These are phyloP conservation scores for Syncerus caffer DNA, from an alignment of 2,797 vertebrate genomes.

Conservation along the genomic window DNA sequence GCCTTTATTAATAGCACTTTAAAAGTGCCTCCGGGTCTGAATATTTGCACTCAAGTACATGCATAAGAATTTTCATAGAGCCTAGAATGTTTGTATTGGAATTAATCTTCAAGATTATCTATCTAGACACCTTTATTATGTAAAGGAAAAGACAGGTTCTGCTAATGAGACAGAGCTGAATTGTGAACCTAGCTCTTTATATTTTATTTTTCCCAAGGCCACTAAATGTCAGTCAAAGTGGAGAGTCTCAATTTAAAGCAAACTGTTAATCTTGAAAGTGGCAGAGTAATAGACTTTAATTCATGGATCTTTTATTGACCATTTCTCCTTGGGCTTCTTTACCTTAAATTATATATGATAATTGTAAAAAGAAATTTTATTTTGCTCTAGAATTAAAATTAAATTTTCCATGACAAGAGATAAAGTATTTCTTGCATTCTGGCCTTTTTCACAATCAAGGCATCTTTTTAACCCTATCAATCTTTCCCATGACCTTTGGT, in stretches of 20 bases:
- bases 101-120: not conserved
- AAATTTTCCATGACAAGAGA: not conserved
- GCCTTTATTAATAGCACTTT: not conserved
- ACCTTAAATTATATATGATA: not conserved
- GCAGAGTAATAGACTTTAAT: not conserved
- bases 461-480: not conserved
- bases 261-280: not conserved
- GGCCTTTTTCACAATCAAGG: not conserved
- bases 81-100: not conserved
- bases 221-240: not conserved
- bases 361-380: not conserved
- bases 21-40: not conserved
- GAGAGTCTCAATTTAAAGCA: constrained; percentile 20
- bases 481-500: not conserved
- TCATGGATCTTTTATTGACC: not conserved
- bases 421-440: constrained; percentile 24
- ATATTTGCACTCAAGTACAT: not conserved
- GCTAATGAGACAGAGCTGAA: not conserved
- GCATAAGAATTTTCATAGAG: not conserved
- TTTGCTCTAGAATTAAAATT: constrained; percentile 11
- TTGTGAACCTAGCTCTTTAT: not conserved
- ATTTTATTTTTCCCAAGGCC: not conserved
- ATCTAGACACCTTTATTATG: not conserved
- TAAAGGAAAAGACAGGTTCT: constrained; percentile 3
- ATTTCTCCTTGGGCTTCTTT: not conserved